Base-by-base conservation (phyloP, 2,113 vertebrate genomes). In the Charadrius vociferus region DNA sequence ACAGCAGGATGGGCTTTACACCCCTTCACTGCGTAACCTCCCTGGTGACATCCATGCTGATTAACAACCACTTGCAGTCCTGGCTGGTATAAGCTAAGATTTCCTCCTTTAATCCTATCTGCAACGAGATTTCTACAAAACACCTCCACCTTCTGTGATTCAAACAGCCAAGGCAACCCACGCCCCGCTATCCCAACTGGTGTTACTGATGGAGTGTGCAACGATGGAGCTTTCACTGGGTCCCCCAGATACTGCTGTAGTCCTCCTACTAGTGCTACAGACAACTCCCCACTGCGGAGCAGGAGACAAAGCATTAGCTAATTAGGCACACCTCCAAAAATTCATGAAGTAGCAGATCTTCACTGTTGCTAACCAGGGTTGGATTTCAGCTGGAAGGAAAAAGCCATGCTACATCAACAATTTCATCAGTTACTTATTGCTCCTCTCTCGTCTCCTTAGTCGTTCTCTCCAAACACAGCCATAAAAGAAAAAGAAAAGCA, bases 331-430 rank as follows among this genome's bases (percentile, higher is more conserved):
- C 8, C 49, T 93, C 86, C 86, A 95, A 85, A 89, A 89, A 89
- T 53, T 87, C 39, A 79, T 75, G 23, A 86, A 91, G 62, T 53
- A 92, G 68, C 72, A 92, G 23, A 84, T 92, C 68, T 92, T 86
- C 75, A 75, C 41, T 85, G 61, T 67, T 92, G 61, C 43, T 95
- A 95, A 84, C 71, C 47, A 94, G 43, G 30, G 56, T 13, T 96
- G 91, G 72, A 95, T 56, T 95, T 63, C 86, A 93, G 75, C 71
- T 81, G 65, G 65, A 84, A 86, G 74, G 43, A 78, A 89, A 93
- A 92, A 77, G 55, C 59, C 56, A 47, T 15, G 55, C 59, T 30
- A 27, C 4, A 6, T 23, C 81, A 61, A 90, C 72, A 65, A 39
- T 30, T 67, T 59, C 29, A 74, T 41, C 52, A 55, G 37, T 58